Evolutionary conservation across 2,113 vertebrate genomes (phyloP).

Genomic region (Crotalus viridis): DNA sequence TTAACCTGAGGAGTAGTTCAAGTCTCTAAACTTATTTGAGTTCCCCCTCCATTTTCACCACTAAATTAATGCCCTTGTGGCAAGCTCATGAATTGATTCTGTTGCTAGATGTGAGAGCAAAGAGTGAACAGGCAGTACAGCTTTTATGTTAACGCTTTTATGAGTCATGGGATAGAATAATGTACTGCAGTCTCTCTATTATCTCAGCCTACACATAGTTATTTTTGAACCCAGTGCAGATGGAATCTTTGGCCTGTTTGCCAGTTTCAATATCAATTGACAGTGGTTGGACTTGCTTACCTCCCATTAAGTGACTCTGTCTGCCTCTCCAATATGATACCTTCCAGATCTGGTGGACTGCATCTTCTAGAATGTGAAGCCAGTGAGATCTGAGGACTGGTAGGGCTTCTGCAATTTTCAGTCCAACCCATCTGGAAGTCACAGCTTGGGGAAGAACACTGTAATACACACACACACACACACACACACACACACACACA

Average conservation of each 20-base stretch:
- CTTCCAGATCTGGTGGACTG: neutral
- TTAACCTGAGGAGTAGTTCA: conserved; percentile 13
- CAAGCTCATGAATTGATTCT: neutral
- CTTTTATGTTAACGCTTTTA: neutral
- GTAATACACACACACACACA: no score
- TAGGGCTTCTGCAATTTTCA: neutral
- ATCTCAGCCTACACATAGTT: neutral
- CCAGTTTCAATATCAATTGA: neutral
- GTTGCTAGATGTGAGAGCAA: neutral
- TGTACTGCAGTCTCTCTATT: neutral
- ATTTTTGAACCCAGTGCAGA: neutral
- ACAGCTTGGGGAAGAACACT: neutral
- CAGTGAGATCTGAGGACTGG: neutral
- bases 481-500: no score
- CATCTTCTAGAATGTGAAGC: neutral
- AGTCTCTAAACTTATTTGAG: conserved; percentile 2
- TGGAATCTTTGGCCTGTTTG: neutral
- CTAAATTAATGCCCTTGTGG: conserved; percentile 9
- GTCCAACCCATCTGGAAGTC: neutral
- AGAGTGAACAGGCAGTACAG: neutral
- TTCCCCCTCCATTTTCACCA: neutral
- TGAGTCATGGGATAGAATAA: neutral
- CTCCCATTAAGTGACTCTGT: neutral
- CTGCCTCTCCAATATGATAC: neutral
- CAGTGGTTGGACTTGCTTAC: neutral